Percentiles rank a stretch among this genome's conserved stretches.
These are phyloP conservation scores for Microctonus aethiopoides DNA, from an alignment of 2,888 invertebrate species.

Conservation along the genomic window DNA sequence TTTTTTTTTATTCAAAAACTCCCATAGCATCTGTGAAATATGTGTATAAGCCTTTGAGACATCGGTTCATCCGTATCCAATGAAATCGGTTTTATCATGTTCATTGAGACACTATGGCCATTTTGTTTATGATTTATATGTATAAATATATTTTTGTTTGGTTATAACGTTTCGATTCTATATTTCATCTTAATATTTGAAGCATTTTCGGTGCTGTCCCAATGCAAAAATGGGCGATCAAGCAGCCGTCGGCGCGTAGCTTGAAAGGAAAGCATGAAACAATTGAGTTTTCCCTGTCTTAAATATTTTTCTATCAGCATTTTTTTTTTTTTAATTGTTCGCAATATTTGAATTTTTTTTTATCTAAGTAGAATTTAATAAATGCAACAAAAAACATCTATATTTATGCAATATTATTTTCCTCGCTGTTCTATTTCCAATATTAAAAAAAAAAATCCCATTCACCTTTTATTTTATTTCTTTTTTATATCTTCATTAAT, in stretches of 20 bases:
- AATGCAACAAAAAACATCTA: background rate
- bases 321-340: background rate
- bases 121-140: conserved; percentile 33
- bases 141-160: conserved; percentile 13
- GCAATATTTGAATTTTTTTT: background rate
- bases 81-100: conserved; percentile 14
- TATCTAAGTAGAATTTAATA: background rate
- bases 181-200: conserved; percentile 50
- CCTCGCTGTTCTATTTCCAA: background rate
- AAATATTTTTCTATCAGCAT: conserved; percentile 29
- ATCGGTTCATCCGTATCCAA: conserved; percentile 32
- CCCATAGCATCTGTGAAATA: conserved; percentile 9
- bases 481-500: background rate
- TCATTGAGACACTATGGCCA: conserved; percentile 21
- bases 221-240: conserved; percentile 63
- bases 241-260: conserved; percentile 64
- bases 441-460: conserved; percentile 6
- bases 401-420: background rate
- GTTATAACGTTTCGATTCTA: conserved; percentile 19
- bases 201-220: conserved; percentile 59
- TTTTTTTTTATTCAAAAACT: background rate
- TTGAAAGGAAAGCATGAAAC: conserved; percentile 66
- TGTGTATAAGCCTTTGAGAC: conserved; percentile 15
- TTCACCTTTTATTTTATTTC: conserved; percentile 6
- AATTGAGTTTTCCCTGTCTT: conserved; percentile 55